Evolutionary conservation across 2,113 vertebrate genomes (phyloP).

Genomic region (Heloderma charlesbogerti): DNA sequence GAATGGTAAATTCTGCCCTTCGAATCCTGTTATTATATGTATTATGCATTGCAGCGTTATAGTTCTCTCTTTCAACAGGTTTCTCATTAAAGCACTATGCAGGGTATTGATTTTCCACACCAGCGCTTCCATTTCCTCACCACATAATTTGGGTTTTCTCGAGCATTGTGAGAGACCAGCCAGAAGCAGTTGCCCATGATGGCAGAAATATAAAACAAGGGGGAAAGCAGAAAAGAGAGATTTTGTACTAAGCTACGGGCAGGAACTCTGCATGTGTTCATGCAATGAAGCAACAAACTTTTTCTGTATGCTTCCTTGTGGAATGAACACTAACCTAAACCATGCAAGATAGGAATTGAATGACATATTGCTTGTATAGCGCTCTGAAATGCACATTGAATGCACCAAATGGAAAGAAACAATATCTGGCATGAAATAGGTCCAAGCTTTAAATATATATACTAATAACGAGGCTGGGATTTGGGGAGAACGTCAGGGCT

Average conservation of each 20-base stretch:
- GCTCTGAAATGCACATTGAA: not conserved
- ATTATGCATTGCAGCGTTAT: slow-evolving; percentile 15
- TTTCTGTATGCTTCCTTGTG: not conserved
- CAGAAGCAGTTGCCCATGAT: not conserved
- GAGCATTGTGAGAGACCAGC: not conserved
- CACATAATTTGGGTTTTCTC: slow-evolving; percentile 18
- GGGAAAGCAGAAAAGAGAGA: not conserved
- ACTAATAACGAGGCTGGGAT: not conserved
- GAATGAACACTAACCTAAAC: not conserved
- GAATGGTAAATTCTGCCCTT: slow-evolving; percentile 22
- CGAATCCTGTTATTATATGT: slow-evolving; percentile 12
- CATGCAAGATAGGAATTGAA: not conserved
- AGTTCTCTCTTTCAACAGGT: slow-evolving; percentile 18
- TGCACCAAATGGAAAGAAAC: not conserved
- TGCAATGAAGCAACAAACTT: not conserved
- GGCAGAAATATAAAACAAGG: not conserved
- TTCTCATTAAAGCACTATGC: slow-evolving; percentile 11
- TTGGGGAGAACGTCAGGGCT: no score
- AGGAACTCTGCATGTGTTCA: not conserved
- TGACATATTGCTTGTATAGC: not conserved
- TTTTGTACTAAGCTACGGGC: not conserved
- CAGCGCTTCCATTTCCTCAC: slow-evolving; percentile 10
- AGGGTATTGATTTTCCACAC: slow-evolving; percentile 32
- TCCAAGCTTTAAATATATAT: not conserved
- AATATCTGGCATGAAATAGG: not conserved